Base-by-base conservation (phyloP, 1,140 invertebrate genomes). In the Drosophila erecta region DNA sequence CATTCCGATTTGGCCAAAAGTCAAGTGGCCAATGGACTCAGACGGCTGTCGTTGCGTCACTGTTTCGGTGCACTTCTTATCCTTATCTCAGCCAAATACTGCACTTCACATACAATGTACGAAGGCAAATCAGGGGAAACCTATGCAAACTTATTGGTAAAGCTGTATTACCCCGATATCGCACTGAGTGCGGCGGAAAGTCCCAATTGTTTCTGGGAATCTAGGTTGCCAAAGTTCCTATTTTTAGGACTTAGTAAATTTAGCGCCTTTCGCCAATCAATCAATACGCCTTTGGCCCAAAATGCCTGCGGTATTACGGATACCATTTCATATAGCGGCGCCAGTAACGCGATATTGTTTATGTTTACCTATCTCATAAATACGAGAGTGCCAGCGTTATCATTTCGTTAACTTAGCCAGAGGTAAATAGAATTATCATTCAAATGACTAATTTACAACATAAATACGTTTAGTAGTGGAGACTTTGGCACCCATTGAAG, bases 141-240 rank as follows among this genome's bases (percentile, higher is more conserved):
- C 24, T 24, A 24, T 24, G 4, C 24, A 30, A 30, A 30, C 30
- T 38, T 50, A 22, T 14, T 35, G 11, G 12, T 4, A 5, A 33
- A 46, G 20, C 17, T 27, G 30, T 77, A 81, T 81, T 73, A 81
- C 1, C 17, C 0, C 1, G 1, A 17, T 17, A 17, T 17, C 17
- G 17, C 6, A 41, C 22, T 49, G 33, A n/a, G n/a, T 17, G 0
- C 40, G 5, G 5, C 6, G n/a, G 11, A 27, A 49, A 30, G 15
- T 49, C 10, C 10, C 24, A n/a, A 54, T 53, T 44, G 14, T 60
- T 72, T 72, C 69, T 30, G 33, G 24, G 62, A 56, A 85, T 77
- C 50, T 76, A 44, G 66, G 60, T 56, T 81, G 62, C 76, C 67
- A 65, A 77, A 69, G 7, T 40, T 50, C 20, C 81, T 85, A 85